These are phyloP conservation scores for Dorcus hopei DNA, from an alignment of 2,888 invertebrate species.

Conservation along the genomic window DNA sequence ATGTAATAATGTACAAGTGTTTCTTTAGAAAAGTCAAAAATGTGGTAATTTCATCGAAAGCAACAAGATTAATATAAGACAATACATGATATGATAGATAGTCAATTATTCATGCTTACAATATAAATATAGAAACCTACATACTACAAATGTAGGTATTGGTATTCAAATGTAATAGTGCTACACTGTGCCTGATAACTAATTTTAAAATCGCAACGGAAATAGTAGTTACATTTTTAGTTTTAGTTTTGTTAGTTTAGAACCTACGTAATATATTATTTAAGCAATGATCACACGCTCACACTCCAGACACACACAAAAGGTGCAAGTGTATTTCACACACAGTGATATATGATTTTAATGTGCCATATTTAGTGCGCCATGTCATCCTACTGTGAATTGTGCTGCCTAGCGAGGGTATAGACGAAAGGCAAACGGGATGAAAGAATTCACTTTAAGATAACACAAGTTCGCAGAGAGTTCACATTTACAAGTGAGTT, in stretches of 20 bases:
- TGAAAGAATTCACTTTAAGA: constrained; percentile 12
- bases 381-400: constrained; percentile 51
- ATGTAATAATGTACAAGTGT: no score
- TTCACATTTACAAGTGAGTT: constrained; percentile 7
- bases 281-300: constrained; percentile 14
- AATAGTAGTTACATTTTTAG: not conserved
- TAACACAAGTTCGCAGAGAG: constrained; percentile 7
- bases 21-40: no score
- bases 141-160: constrained; percentile 51
- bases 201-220: not conserved
- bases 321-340: constrained; percentile 49
- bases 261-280: constrained; percentile 5
- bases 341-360: constrained; percentile 45
- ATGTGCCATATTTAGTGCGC: constrained; percentile 50
- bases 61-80: no score
- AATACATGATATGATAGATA: no score
- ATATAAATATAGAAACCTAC: constrained; percentile 14
- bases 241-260: constrained; percentile 3
- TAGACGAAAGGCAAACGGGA: constrained; percentile 27
- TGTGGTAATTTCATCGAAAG: no score
- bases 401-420: constrained; percentile 46
- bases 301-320: constrained; percentile 46
- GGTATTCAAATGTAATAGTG: constrained; percentile 66
- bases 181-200: constrained; percentile 26
- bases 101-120: constrained; percentile 1